phyloP scores from a whole-genome alignment of 2,797 vertebrate genomes.

The Xenops minutus region DNA sequence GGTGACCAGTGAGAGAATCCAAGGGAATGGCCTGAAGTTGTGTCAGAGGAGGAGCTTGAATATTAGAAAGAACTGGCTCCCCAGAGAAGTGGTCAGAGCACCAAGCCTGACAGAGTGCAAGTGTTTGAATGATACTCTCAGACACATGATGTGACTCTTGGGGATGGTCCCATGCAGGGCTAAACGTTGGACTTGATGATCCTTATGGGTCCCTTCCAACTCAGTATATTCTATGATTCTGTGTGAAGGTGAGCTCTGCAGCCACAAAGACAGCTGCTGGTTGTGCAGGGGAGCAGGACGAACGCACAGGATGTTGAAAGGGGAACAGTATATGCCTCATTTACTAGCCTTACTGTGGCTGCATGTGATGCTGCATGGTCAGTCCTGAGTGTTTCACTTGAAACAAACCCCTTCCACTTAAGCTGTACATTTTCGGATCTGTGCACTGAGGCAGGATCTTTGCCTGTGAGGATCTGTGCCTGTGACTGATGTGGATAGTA shows the following conservation, averaged over 20 bases:
- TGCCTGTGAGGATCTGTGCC: background rate
- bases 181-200: background rate
- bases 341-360: background rate
- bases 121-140: background rate
- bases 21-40: background rate
- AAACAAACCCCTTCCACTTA: background rate
- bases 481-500: background rate
- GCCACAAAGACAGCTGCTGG: background rate
- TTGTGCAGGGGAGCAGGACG: background rate
- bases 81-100: background rate
- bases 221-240: background rate
- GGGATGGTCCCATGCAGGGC: background rate
- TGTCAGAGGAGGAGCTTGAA: background rate
- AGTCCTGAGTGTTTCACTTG: background rate
- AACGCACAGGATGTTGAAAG: background rate
- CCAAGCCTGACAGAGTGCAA: background rate
- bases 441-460: rapidly evolving
- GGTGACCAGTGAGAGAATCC: background rate
- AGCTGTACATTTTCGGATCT: background rate
- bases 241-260: background rate
- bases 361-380: background rate
- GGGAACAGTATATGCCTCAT: background rate
- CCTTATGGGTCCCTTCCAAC: background rate
- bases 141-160: background rate
- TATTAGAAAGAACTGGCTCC: background rate